Conservation (phyloP, 2,888 invertebrate genomes). For the Lepidocyrtoides sp. region DNA sequence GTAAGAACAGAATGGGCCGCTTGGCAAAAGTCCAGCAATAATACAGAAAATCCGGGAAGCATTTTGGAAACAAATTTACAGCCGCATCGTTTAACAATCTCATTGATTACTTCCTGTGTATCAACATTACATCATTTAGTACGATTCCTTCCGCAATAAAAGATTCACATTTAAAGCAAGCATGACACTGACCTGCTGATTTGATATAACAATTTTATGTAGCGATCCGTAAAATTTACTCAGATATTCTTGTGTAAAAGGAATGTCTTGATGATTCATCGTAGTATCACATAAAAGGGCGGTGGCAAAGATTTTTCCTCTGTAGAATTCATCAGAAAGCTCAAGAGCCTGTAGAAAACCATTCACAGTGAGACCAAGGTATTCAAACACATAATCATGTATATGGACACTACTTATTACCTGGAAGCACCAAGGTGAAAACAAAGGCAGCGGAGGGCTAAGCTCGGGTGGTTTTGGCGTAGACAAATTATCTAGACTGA, state of each 20-base stretch:
- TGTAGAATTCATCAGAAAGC: slow-evolving; percentile 91
- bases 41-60: slow-evolving; percentile 95
- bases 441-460: slow-evolving; percentile 94
- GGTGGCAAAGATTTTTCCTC: slow-evolving; percentile 95
- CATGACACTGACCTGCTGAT: slow-evolving; percentile 89
- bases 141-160: not conserved
- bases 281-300: slow-evolving; percentile 93
- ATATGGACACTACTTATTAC: too few species aligned
- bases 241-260: slow-evolving; percentile 91
- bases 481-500: slow-evolving; percentile 92
- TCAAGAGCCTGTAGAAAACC: slow-evolving; percentile 89
- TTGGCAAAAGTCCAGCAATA: slow-evolving; percentile 95
- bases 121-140: slow-evolving; percentile 2
- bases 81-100: slow-evolving; percentile 92
- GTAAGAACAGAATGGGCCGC: slow-evolving; percentile 96
- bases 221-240: slow-evolving; percentile 95
- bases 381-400: too few species aligned
- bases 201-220: slow-evolving; percentile 90
- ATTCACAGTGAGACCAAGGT: too few species aligned
- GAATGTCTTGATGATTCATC: slow-evolving; percentile 93
- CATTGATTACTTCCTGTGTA: slow-evolving; percentile 91
- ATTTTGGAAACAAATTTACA: slow-evolving; percentile 95
- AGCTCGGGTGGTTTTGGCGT: slow-evolving; percentile 92
- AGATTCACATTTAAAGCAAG: too few species aligned
- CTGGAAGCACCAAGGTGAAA: slow-evolving; percentile 98